Percentiles rank a stretch among this genome's conserved stretches.
Conservation (phyloP, 2,888 invertebrate genomes). For the Lasioglossum lativentre region DNA sequence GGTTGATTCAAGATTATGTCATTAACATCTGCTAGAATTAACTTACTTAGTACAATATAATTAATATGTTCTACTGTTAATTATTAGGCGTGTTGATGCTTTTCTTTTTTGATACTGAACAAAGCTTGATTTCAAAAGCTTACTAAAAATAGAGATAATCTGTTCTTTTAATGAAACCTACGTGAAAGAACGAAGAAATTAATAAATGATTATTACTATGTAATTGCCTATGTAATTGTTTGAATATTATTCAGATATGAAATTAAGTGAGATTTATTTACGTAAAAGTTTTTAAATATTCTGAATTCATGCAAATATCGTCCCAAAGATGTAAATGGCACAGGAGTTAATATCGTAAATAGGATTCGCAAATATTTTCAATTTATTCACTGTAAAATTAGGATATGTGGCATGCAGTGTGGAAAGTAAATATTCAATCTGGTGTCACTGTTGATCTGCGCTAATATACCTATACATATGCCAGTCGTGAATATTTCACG, state of each 20-base stretch:
- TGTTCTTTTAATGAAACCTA: too few species aligned
- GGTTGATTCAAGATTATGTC: too few species aligned
- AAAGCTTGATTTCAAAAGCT: too few species aligned
- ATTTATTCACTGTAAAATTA: neutral
- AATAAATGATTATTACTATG: neutral
- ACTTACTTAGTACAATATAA: too few species aligned
- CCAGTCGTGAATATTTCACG: neutral
- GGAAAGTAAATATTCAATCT: conserved; percentile 23
- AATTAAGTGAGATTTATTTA: neutral
- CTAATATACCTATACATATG: neutral
- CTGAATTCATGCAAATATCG: neutral
- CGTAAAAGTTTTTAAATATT: neutral
- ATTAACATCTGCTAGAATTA: too few species aligned
- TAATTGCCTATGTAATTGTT: neutral
- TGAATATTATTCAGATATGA: neutral
- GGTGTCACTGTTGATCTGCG: conserved; percentile 2
- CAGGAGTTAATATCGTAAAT: neutral
- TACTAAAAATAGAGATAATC: too few species aligned
- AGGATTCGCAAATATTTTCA: neutral
- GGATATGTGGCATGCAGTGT: neutral
- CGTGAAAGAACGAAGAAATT: too few species aligned
- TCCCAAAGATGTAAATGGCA: neutral
- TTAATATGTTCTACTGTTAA: too few species aligned
- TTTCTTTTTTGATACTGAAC: too few species aligned
- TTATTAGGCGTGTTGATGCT: too few species aligned